Conservation (phyloP, 2,888 invertebrate genomes). For the Drosophila multiciliata region DNA sequence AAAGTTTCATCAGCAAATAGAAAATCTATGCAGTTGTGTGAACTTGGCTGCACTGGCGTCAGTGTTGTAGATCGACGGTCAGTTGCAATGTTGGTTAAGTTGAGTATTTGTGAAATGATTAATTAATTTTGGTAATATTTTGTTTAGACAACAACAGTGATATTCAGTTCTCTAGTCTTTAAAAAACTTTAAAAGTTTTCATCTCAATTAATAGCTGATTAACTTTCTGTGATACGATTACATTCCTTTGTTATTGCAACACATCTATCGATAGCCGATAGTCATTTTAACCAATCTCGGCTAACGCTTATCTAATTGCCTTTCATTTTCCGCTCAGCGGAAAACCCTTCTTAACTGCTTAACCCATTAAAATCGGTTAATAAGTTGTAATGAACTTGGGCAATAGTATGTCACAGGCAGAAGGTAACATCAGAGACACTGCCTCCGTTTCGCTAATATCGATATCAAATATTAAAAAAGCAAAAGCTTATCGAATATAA, state of each 20-base stretch:
- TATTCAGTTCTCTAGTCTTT: neutral
- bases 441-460: neutral
- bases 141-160: neutral
- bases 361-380: neutral
- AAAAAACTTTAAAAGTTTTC: neutral
- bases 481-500: neutral
- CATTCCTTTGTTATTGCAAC: neutral
- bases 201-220: neutral
- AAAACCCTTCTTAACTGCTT: too few species aligned
- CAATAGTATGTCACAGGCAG: too few species aligned
- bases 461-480: neutral
- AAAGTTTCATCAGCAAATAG: neutral
- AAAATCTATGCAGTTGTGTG: neutral
- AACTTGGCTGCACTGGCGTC: constrained; percentile 28
- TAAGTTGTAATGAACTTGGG: neutral
- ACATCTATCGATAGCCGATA: neutral
- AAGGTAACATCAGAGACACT: too few species aligned
- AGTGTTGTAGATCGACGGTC: constrained; percentile 1
- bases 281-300: neutral
- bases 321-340: constrained; percentile 31
- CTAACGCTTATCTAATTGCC: constrained; percentile 69
- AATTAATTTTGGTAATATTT: neutral
- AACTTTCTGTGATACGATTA: neutral
- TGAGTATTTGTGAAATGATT: neutral
- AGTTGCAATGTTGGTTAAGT: constrained; percentile 1